Percentiles rank a stretch among this genome's conserved stretches.
Conservation (phyloP, 2,888 invertebrate species). For the Pandemis heparana region DNA sequence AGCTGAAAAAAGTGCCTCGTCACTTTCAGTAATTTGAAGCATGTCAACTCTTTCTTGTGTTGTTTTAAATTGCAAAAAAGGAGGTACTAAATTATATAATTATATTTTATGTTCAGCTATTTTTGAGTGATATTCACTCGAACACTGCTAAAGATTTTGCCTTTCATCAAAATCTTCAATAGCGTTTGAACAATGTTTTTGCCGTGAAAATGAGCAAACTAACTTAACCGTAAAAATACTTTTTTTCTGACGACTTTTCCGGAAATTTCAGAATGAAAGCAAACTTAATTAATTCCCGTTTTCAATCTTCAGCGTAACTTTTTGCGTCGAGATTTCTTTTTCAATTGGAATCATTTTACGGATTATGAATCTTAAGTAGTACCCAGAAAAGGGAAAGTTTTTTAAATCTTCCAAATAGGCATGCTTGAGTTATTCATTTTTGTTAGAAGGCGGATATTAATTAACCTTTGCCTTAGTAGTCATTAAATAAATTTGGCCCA, state of each 20-base stretch:
- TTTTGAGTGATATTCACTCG: neutral
- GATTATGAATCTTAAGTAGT: slow-evolving; percentile 33
- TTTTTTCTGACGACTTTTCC: slow-evolving; percentile 9
- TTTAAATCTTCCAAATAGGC: neutral
- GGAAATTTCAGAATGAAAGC: slow-evolving; percentile 23
- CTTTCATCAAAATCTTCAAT: neutral
- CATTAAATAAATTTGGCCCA: neutral
- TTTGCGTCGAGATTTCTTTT: slow-evolving; percentile 15
- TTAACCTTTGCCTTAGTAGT: neutral
- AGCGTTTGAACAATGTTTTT: slow-evolving; percentile 11
- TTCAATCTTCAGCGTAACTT: slow-evolving; percentile 22
- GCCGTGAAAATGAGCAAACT: slow-evolving; percentile 10
- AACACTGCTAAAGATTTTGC: slow-evolving; percentile 1
- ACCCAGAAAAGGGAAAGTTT: neutral
- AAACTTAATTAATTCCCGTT: slow-evolving; percentile 28
- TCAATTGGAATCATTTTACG: slow-evolving; percentile 11
- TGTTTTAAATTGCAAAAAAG: too few species aligned
- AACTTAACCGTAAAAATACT: slow-evolving; percentile 12
- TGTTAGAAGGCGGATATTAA: neutral
- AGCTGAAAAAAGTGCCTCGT: too few species aligned
- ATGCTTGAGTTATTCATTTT: neutral
- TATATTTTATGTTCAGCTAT: too few species aligned
- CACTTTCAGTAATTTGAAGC: too few species aligned
- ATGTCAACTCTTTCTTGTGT: too few species aligned
- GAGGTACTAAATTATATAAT: too few species aligned